phyloP scores from a whole-genome alignment of 2,113 vertebrate genomes.

The Percina caprodes region DNA sequence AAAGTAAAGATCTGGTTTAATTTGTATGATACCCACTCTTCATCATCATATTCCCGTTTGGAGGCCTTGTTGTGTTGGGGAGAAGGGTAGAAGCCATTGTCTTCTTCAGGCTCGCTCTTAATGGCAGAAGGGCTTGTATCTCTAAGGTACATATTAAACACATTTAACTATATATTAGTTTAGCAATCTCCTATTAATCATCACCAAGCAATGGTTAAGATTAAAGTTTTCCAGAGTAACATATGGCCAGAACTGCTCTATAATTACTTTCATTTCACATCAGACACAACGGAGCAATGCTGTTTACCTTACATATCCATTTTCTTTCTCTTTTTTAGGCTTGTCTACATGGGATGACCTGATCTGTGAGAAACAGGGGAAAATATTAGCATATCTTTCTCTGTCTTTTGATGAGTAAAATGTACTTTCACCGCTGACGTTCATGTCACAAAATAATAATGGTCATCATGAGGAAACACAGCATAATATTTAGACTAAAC shows the following conservation, averaged over 20 bases:
- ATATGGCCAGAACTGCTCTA: background rate
- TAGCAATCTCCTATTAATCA: background rate
- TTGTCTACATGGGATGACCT: slow-evolving; percentile 88
- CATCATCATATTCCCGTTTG: slow-evolving; percentile 90
- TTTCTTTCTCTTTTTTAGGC: slow-evolving; percentile 94
- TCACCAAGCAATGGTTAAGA: background rate
- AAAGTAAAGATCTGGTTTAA: background rate
- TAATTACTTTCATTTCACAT: background rate
- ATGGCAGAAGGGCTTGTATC: slow-evolving; percentile 86
- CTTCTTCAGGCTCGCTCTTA: slow-evolving; percentile 91
- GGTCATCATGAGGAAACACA: background rate
- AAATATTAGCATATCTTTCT: background rate
- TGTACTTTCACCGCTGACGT: background rate
- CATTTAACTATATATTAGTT: slow-evolving; percentile 26
- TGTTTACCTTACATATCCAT: slow-evolving; percentile 92
- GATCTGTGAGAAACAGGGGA: slow-evolving; percentile 79
- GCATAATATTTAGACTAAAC: slow-evolving; percentile 3
- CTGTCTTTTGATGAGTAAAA: background rate
- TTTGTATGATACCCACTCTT: slow-evolving; percentile 87
- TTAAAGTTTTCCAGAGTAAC: too few species aligned
- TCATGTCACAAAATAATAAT: background rate
- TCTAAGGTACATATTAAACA: slow-evolving; percentile 51
- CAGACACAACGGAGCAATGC: background rate
- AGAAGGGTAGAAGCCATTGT: slow-evolving; percentile 87
- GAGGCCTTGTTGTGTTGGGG: slow-evolving; percentile 89